Percentiles rank a stretch among this genome's conserved stretches.
Evolutionary conservation across 2,113 vertebrate genomes (phyloP).

Genomic region (Nyctereutes procyonoides): DNA sequence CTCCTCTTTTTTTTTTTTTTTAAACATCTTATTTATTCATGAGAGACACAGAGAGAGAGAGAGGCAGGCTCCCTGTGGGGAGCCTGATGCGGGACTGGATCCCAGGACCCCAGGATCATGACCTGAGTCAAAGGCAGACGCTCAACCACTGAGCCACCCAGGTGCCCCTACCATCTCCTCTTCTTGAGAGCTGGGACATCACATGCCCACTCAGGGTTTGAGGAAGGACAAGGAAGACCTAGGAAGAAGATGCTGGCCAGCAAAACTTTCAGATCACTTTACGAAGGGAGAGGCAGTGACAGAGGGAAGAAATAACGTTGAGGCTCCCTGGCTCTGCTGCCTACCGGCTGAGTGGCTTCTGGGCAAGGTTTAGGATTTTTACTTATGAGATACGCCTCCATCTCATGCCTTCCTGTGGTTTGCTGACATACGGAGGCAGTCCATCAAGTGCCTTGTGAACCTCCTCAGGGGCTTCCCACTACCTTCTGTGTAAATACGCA

Average conservation of each 20-base stretch:
- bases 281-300: not conserved
- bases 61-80: not conserved
- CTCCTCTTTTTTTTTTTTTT: not conserved
- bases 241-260: not conserved
- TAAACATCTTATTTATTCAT: not conserved
- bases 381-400: not conserved
- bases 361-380: not conserved
- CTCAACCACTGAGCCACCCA: not conserved
- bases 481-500: not conserved
- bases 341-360: not conserved
- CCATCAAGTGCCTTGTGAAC: too few species aligned
- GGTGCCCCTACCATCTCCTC: not conserved
- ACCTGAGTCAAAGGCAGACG: not conserved
- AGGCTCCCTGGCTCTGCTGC: not conserved
- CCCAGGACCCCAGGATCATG: not conserved
- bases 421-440: not conserved
- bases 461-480: not conserved
- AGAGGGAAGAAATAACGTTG: not conserved
- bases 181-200: not conserved
- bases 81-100: not conserved
- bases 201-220: not conserved
- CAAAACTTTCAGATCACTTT: not conserved
- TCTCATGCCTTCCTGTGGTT: not conserved
- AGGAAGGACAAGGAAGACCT: not conserved
- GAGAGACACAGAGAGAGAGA: not conserved